These are phyloP conservation scores for Paedocypris micromegethes DNA, from an alignment of 2,797 vertebrate genomes.

Conservation along the genomic window DNA sequence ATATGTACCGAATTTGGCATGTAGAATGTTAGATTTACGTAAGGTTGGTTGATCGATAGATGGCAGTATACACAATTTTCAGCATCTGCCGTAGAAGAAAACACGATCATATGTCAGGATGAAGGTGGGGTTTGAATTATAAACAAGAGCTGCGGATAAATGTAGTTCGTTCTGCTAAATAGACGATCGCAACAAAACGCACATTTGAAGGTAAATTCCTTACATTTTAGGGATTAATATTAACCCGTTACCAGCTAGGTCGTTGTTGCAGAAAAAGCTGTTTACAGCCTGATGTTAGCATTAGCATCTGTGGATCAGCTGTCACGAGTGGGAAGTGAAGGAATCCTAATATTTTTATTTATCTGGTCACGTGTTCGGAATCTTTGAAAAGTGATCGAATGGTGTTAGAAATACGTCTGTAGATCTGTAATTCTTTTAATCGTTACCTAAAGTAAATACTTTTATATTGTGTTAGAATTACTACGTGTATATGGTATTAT, in stretches of 20 bases:
- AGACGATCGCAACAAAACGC: not conserved
- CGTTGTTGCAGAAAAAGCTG: too few relatives aligned
- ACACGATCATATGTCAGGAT: slow-evolving; percentile 5
- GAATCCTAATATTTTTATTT: not conserved
- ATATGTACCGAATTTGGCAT: too few relatives aligned
- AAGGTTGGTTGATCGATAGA: not conserved
- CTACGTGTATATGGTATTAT: too few relatives aligned
- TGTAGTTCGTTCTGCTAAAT: not conserved
- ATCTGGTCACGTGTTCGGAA: too few relatives aligned
- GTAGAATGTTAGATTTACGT: too few relatives aligned
- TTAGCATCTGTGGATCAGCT: slow-evolving; percentile 22
- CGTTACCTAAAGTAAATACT: too few relatives aligned
- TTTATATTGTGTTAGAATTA: too few relatives aligned
- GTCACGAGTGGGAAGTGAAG: slow-evolving; percentile 17
- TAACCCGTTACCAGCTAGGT: not conserved
- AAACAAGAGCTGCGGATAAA: slow-evolving; percentile 2
- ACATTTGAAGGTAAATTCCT: slow-evolving; percentile 10
- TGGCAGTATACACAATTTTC: not conserved
- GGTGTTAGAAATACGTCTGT: too few relatives aligned
- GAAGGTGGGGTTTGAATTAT: slow-evolving; percentile 22
- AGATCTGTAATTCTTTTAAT: too few relatives aligned
- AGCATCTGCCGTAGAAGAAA: not conserved
- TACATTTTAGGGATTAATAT: not conserved
- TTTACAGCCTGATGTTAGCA: slow-evolving; percentile 11
- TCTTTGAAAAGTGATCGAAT: too few relatives aligned